These are phyloP conservation scores for Lytechinus pictus DNA, from an alignment of 35 echinoderm and acorn worm species.

Conservation along the genomic window DNA sequence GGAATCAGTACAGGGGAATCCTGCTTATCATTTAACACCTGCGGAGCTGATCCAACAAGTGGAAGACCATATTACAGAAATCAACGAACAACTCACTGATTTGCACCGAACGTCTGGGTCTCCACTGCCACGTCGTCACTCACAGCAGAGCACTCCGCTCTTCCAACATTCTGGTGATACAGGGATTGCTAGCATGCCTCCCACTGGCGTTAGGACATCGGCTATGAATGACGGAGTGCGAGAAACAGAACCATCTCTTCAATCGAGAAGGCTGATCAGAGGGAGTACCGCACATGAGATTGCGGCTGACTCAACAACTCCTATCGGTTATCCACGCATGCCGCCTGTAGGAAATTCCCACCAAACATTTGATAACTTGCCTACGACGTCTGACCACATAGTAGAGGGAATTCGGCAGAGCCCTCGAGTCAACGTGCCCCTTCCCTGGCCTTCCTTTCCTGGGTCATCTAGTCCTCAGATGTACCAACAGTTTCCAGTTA, in stretches of 20 bases:
- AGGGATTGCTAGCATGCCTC: background rate
- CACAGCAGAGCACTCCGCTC: background rate
- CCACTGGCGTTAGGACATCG: no score
- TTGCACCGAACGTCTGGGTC: background rate
- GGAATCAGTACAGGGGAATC: no score
- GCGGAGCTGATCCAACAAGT: background rate
- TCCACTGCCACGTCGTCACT: background rate
- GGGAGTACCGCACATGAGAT: background rate
- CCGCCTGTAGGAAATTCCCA: background rate
- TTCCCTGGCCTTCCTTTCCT: no score
- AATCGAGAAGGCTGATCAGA: background rate
- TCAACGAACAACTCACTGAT: background rate
- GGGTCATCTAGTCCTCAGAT: no score
- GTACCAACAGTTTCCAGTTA: no score
- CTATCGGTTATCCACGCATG: background rate
- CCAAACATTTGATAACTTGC: background rate
- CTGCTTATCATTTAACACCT: no score
- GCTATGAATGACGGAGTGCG: background rate
- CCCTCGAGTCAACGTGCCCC: no score
- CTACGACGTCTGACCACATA: background rate
- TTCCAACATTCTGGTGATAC: background rate
- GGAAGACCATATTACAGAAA: background rate
- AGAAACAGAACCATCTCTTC: background rate
- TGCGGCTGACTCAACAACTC: background rate
- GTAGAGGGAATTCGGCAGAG: background rate